Evolutionary conservation across 2,797 vertebrate genomes (phyloP).

Genomic region (Poeciliopsis infans): DNA sequence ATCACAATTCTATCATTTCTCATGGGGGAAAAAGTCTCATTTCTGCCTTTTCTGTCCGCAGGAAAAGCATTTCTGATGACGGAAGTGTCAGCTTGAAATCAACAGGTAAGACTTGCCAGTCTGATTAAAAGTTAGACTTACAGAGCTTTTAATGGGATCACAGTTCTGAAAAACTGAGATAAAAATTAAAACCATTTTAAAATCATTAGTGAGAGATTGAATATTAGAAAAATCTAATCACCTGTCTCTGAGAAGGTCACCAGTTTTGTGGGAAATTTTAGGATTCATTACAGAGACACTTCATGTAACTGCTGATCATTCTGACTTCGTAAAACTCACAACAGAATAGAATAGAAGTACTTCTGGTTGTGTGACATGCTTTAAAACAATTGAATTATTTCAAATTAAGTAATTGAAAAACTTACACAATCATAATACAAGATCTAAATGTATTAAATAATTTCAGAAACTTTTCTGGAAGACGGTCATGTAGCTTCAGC

Average conservation of each 20-base stretch:
- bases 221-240: not conserved
- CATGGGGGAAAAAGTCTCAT: constrained; percentile 6
- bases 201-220: not conserved
- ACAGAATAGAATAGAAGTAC: not conserved
- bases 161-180: not conserved
- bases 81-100: constrained; percentile 38
- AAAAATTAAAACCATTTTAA: not conserved
- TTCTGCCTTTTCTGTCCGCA: constrained; percentile 25
- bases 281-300: not conserved
- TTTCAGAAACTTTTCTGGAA: not conserved
- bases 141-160: not conserved
- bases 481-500: not conserved
- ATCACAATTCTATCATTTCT: not conserved
- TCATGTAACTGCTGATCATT: not conserved
- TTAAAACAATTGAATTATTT: not conserved
- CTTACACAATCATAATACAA: not conserved
- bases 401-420: not conserved
- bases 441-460: not conserved
- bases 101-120: constrained; percentile 43
- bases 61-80: constrained; percentile 18
- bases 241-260: not conserved
- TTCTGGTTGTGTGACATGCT: not conserved
- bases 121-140: not conserved
- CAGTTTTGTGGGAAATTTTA: not conserved
- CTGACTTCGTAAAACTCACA: not conserved